These are phyloP conservation scores for Cyanoderma ruficeps DNA, from an alignment of 2,113 vertebrate species.

Conservation along the genomic window DNA sequence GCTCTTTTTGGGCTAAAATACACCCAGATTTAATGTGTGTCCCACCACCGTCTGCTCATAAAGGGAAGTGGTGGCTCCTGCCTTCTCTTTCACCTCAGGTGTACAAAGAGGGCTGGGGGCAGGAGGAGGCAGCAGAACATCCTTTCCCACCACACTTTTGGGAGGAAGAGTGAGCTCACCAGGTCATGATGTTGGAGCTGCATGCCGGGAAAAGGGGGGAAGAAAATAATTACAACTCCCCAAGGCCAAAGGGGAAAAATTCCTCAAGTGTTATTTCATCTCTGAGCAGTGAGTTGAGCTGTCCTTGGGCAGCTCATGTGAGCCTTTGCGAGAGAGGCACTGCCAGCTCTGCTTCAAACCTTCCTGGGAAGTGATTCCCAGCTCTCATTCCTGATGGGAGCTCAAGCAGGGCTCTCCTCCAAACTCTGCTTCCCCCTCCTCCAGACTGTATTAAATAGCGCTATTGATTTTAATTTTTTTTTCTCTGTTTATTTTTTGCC, in stretches of 20 bases:
- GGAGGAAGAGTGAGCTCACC: slow-evolving; percentile 14
- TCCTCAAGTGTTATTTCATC: not conserved
- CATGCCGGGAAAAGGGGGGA: not conserved
- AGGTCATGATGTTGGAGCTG: not conserved
- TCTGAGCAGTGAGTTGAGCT: accelerated
- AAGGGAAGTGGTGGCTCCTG: not conserved
- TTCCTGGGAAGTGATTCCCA: not conserved
- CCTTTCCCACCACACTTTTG: not conserved
- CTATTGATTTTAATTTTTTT: not conserved
- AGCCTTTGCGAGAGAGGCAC: not conserved
- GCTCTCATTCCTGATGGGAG: not conserved
- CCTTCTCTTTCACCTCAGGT: not conserved
- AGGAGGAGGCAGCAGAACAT: not conserved
- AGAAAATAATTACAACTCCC: not conserved
- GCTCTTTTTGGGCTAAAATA: not conserved
- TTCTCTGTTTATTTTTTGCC: slow-evolving; percentile 5
- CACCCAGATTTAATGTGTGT: not conserved
- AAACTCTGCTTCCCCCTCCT: not conserved
- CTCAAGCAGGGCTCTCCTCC: not conserved
- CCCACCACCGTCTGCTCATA: accelerated
- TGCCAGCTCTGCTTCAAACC: not conserved
- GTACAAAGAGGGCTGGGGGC: not conserved
- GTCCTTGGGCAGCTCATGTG: not conserved
- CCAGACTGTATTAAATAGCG: not conserved
- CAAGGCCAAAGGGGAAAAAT: not conserved